A percentile compares a stretch with the other conserved stretches of the same genome.
These are phyloP conservation scores for Propithecus deckenii DNA, from an alignment of 2,797 vertebrate genomes.

Conservation along the genomic window DNA sequence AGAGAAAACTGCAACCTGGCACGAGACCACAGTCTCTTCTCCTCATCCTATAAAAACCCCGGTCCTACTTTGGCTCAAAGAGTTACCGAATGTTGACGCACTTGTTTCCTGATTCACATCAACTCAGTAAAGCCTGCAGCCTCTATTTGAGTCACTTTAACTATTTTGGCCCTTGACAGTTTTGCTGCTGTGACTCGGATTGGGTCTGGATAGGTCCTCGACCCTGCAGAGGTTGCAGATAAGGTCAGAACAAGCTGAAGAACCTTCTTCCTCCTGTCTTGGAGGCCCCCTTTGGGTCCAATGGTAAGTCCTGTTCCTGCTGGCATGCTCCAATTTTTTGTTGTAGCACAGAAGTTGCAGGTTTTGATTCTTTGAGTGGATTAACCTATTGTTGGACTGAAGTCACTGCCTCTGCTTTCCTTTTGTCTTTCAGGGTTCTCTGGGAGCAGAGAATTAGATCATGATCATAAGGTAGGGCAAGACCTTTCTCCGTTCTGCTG, in stretches of 20 bases:
- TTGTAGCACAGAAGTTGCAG: not conserved
- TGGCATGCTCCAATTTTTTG: not conserved
- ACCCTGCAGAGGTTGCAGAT: not conserved
- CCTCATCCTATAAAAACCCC: not conserved
- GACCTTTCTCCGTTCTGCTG: not conserved
- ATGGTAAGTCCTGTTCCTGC: not conserved
- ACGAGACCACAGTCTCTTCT: not conserved
- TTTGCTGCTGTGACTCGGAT: not conserved
- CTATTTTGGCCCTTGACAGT: not conserved
- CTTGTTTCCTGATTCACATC: not conserved
- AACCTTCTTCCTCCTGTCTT: not conserved
- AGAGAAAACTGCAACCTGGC: not conserved
- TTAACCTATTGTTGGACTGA: not conserved
- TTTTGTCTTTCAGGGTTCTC: conserved; percentile 9
- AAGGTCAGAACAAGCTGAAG: not conserved
- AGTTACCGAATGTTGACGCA: not conserved
- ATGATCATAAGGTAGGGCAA: not conserved
- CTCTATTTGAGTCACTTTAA: conserved; percentile 19
- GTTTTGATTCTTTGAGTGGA: conserved; percentile 9
- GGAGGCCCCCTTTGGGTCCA: not conserved
- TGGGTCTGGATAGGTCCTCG: not conserved
- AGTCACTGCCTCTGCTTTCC: not conserved
- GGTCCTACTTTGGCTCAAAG: not conserved
- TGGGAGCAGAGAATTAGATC: not conserved
- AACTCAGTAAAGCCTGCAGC: not conserved